A percentile compares a stretch with the other conserved stretches of the same genome.
phyloP scores from a whole-genome alignment of 35 echinoderm and acorn worm species.

The Strongylocentrotus purpuratus region DNA sequence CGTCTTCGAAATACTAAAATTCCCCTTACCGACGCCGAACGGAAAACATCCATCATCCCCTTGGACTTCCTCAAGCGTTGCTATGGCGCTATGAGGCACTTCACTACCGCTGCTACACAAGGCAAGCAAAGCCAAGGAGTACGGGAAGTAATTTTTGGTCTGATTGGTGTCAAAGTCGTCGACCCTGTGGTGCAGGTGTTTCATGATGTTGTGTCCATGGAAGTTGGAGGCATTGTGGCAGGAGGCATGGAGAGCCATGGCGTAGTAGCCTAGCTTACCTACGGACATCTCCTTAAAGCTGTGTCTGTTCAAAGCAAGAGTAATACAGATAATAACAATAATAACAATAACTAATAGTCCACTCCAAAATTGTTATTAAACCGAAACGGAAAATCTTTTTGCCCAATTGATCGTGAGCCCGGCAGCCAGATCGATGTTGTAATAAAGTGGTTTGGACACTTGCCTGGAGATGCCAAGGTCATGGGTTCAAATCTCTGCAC shows the following conservation, averaged over 20 bases:
- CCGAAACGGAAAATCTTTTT: no score
- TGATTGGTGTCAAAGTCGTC: slow-evolving; percentile 23
- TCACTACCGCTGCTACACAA: slow-evolving; percentile 55
- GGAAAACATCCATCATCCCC: slow-evolving; percentile 60
- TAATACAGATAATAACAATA: neutral
- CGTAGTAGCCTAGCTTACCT: slow-evolving; percentile 64
- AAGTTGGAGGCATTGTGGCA: slow-evolving; percentile 71
- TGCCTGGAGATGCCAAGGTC: no score
- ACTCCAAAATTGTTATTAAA: no score
- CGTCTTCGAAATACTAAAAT: neutral
- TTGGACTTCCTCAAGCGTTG: slow-evolving; percentile 44
- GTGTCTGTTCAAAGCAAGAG: neutral
- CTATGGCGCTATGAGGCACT: slow-evolving; percentile 6
- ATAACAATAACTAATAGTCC: no score
- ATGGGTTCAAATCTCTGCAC: no score
- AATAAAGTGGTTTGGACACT: no score
- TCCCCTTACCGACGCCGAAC: slow-evolving; percentile 50
- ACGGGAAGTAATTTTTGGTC: slow-evolving; percentile 73
- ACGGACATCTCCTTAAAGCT: slow-evolving; percentile 33
- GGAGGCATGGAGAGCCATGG: slow-evolving; percentile 64
- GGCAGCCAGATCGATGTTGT: no score
- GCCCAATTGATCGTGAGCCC: no score
- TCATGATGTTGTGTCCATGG: slow-evolving; percentile 58
- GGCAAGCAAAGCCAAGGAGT: slow-evolving; percentile 65
- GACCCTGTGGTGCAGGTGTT: slow-evolving; percentile 46